These are phyloP conservation scores for Ibidorhyncha struthersii DNA, from an alignment of 2,113 vertebrate species.

Conservation along the genomic window DNA sequence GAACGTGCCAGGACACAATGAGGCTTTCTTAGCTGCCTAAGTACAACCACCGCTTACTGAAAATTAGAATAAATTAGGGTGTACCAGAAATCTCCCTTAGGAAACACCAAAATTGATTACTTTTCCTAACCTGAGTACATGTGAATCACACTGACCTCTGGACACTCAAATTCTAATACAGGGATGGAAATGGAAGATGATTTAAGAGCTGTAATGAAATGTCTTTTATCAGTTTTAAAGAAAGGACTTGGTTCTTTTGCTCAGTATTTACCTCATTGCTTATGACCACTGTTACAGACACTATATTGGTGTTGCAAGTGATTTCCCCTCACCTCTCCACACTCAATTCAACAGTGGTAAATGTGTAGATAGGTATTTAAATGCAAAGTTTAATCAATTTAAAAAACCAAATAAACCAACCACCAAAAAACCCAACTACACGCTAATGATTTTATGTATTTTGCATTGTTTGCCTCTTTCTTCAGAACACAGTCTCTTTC, in stretches of 20 bases:
- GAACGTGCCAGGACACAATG: not conserved
- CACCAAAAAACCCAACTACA: not conserved
- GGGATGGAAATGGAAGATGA: not conserved
- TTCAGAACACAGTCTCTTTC: not conserved
- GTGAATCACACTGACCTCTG: not conserved
- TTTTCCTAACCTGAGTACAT: not conserved
- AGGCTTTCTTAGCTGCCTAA: not conserved
- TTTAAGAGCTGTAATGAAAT: not conserved
- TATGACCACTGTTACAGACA: not conserved
- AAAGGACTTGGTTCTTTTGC: not conserved
- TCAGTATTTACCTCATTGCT: not conserved
- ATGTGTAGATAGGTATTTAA: not conserved
- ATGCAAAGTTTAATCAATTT: not conserved
- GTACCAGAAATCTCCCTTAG: not conserved
- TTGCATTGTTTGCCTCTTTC: not conserved
- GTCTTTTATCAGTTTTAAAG: not conserved
- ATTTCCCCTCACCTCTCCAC: fast-evolving
- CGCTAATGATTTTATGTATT: not conserved
- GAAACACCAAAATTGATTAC: not conserved
- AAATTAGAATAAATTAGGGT: not conserved
- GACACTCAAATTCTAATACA: not conserved
- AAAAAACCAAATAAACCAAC: not conserved
- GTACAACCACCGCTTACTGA: not conserved
- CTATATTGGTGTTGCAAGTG: not conserved
- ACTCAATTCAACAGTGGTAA: not conserved